Conservation (phyloP, 2,888 invertebrate genomes). For the Napeogenes sylphis region DNA sequence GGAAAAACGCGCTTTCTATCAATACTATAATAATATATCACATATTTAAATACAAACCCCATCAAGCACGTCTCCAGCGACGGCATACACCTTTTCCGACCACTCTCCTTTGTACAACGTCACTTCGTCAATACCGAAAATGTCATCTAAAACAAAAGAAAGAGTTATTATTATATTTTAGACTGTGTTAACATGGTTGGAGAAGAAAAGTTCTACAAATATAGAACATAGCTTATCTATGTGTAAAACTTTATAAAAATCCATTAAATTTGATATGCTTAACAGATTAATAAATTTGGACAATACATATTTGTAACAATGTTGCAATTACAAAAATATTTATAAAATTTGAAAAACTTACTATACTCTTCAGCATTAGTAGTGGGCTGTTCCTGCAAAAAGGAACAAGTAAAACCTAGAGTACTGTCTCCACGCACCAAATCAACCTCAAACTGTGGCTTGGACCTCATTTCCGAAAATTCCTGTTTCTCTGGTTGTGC, state of each 20-base stretch:
- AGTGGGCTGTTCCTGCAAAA: slow-evolving; percentile 79
- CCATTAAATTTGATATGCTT: no score
- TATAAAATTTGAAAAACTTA: slow-evolving; percentile 38
- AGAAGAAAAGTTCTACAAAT: no score
- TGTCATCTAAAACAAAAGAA: slow-evolving; percentile 82
- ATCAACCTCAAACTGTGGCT: slow-evolving; percentile 94
- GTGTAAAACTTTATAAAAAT: no score
- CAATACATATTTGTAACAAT: no score
- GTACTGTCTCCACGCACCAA: slow-evolving; percentile 86
- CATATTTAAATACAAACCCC: slow-evolving; percentile 81
- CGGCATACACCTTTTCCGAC: slow-evolving; percentile 91
- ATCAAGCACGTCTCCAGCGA: slow-evolving; percentile 96
- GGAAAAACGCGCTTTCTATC: no score
- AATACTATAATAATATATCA: no score
- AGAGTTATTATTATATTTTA: no score
- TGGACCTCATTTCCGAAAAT: slow-evolving; percentile 90
- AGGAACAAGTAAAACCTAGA: slow-evolving; percentile 91
- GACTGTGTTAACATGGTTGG: no score
- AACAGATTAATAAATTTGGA: no score
- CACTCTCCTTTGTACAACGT: slow-evolving; percentile 92
- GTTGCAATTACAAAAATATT: no score
- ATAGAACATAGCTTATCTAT: no score
- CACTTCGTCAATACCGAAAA: slow-evolving; percentile 96
- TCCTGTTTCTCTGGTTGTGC: slow-evolving; percentile 83
- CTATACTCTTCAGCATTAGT: slow-evolving; percentile 85